Evolutionary conservation across 2,797 vertebrate species (phyloP).

Genomic region (Enteromius argenteus): DNA sequence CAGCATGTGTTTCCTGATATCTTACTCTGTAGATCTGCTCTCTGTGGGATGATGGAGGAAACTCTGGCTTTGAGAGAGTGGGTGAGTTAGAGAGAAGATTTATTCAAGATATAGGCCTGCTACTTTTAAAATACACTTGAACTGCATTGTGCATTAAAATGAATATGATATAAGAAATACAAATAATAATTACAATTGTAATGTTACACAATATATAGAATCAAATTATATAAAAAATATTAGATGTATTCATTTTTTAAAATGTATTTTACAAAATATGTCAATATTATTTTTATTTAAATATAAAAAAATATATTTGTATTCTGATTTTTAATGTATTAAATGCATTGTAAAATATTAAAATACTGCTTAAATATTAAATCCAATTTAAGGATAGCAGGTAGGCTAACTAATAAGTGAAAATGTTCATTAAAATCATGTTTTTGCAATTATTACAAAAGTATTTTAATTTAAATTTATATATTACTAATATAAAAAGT

Average conservation of each 20-base stretch:
- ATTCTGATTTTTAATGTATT: not conserved
- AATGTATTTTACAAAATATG: no score
- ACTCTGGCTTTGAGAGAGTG: not conserved
- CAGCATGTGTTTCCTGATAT: not conserved
- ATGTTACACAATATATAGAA: not conserved
- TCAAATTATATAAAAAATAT: no score
- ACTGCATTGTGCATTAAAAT: not conserved
- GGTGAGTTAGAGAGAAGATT: not conserved
- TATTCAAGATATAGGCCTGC: not conserved
- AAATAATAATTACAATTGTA: not conserved
- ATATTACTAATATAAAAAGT: not conserved
- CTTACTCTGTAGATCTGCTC: not conserved
- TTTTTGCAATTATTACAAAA: no score
- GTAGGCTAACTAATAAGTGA: no score
- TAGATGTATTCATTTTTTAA: not conserved
- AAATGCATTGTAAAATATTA: not conserved
- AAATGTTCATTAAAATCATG: no score
- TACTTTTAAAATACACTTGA: not conserved
- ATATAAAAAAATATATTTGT: not conserved
- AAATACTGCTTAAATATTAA: not conserved
- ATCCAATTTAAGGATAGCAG: no score
- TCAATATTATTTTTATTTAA: not conserved
- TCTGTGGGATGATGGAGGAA: not conserved
- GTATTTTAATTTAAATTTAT: no score
- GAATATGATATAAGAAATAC: not conserved